A percentile compares a stretch with the other conserved stretches of the same genome.
Evolutionary conservation across 2,888 invertebrate species (phyloP).

Genomic region (Tuta absoluta): DNA sequence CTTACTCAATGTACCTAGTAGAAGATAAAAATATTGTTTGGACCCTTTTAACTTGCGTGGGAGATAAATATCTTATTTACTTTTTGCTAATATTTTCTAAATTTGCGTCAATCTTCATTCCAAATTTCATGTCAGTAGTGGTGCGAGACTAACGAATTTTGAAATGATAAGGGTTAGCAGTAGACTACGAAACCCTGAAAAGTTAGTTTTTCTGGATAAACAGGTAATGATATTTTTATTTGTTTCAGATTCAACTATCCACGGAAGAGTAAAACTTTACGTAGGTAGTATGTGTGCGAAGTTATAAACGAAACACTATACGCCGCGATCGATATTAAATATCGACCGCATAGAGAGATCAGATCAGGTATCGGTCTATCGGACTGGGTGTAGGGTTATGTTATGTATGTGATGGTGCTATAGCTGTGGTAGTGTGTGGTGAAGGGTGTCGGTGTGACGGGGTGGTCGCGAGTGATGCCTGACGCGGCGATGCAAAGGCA

Average conservation of each 20-base stretch:
- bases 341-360: conserved; percentile 50
- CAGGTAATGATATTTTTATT: conserved; percentile 21
- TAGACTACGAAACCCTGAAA: too few species aligned
- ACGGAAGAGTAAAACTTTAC: conserved; percentile 1
- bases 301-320: conserved; percentile 35
- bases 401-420: conserved; percentile 52
- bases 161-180: too few species aligned
- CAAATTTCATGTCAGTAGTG: too few species aligned
- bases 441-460: conserved; percentile 54
- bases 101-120: too few species aligned
- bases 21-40: too few species aligned
- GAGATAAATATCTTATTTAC: too few species aligned
- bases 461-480: conserved; percentile 71
- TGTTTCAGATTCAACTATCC: conserved; percentile 38
- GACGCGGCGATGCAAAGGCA: conserved; percentile 79
- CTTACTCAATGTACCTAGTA: too few species aligned
- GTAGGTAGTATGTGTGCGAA: neutral
- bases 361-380: conserved; percentile 46
- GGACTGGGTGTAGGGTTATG: conserved; percentile 46
- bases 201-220: too few species aligned
- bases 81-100: too few species aligned
- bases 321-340: conserved; percentile 42
- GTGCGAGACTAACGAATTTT: too few species aligned
- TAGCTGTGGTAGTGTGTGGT: conserved; percentile 53
- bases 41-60: too few species aligned